Evolutionary conservation across 2,888 invertebrate genomes (phyloP).

Genomic region (Rhingia rostrata): DNA sequence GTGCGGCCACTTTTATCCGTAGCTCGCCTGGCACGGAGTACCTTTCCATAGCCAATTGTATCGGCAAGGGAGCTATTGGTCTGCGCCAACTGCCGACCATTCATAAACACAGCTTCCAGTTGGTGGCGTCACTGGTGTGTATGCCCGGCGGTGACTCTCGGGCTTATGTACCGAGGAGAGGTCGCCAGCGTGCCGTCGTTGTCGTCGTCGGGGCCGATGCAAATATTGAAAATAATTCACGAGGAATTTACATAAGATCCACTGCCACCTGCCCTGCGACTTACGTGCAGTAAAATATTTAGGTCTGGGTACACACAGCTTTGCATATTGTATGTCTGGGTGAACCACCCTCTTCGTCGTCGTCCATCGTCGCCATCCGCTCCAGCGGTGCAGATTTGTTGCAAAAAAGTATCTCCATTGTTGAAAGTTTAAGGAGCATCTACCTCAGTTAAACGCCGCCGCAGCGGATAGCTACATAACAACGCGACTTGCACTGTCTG

Average conservation of each 20-base stretch:
- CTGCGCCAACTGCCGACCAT: constrained; percentile 46
- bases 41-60: constrained; percentile 36
- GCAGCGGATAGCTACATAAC: constrained; percentile 1
- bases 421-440: constrained; percentile 7
- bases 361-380: constrained; percentile 14
- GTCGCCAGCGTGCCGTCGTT: constrained; percentile 23
- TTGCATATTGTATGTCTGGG: constrained; percentile 13
- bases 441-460: neutral
- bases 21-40: neutral
- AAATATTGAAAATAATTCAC: constrained; percentile 70
- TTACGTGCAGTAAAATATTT: constrained; percentile 64
- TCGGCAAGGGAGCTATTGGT: constrained; percentile 36
- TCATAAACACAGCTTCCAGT: constrained; percentile 61
- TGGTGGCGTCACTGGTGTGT: constrained; percentile 63
- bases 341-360: constrained; percentile 23
- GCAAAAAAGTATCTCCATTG: constrained; percentile 14
- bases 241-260: constrained; percentile 68
- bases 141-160: constrained; percentile 46
- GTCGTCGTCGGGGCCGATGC: constrained; percentile 51
- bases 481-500: neutral
- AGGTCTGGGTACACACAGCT: constrained; percentile 44
- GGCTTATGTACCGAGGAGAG: constrained; percentile 26
- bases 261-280: constrained; percentile 64
- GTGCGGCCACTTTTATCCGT: constrained; percentile 48
- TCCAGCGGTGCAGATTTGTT: neutral